These are phyloP conservation scores for Eonycteris spelaea DNA, from an alignment of 2,113 vertebrate species.

Conservation along the genomic window DNA sequence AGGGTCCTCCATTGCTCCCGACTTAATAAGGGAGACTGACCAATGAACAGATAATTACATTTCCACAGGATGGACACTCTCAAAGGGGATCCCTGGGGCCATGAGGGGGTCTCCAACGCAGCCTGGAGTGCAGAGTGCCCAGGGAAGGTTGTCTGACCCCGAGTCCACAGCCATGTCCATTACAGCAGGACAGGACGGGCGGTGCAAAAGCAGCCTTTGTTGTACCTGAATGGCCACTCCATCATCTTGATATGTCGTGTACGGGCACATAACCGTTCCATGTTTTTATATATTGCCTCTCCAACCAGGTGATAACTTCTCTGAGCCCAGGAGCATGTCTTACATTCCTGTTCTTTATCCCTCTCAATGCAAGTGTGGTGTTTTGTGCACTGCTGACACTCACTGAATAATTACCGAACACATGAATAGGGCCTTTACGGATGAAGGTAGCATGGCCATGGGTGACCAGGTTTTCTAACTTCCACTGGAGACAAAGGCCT, in stretches of 20 bases:
- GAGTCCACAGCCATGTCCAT: background rate
- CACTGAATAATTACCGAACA: background rate
- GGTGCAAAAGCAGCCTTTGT: background rate
- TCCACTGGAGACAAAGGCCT: background rate
- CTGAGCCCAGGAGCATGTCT: background rate
- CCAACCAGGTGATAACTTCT: background rate
- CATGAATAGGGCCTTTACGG: background rate
- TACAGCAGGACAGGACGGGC: background rate
- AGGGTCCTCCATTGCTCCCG: background rate
- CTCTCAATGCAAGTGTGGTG: background rate
- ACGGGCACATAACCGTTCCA: background rate
- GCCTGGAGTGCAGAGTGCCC: background rate
- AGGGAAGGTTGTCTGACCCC: background rate
- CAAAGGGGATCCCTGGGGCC: background rate
- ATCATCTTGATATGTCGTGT: background rate
- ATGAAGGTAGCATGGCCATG: background rate
- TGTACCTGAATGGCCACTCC: background rate
- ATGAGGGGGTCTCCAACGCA: background rate
- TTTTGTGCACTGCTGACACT: background rate
- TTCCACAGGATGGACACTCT: background rate
- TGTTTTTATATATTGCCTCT: background rate
- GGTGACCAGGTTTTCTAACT: background rate
- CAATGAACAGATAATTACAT: background rate
- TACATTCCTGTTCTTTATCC: background rate
- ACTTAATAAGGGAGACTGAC: background rate